Conservation (phyloP, 1,140 invertebrate species). For the Drosophila tani region DNA sequence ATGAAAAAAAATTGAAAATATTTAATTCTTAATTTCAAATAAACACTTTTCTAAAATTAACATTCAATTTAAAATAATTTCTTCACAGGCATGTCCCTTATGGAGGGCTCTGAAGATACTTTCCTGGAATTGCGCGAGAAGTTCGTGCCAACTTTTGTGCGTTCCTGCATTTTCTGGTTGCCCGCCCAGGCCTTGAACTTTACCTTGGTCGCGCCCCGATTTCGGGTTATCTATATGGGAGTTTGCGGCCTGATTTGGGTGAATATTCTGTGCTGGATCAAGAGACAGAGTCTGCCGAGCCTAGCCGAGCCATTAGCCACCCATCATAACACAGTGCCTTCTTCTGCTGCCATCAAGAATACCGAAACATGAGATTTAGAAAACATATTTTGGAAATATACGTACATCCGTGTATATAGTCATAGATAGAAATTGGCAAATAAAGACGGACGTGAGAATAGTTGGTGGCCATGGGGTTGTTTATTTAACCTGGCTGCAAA, state of each 20-base stretch:
- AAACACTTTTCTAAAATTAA: background rate
- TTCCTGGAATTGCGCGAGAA: slow-evolving; percentile 90
- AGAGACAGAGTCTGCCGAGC: slow-evolving; percentile 85
- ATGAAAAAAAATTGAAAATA: too few relatives aligned
- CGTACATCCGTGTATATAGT: slow-evolving; percentile 24
- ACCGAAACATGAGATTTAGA: slow-evolving; percentile 39
- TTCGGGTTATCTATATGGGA: slow-evolving; percentile 90
- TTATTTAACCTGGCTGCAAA: slow-evolving; percentile 69
- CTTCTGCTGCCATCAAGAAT: slow-evolving; percentile 11
- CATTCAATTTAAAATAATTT: slow-evolving; percentile 18
- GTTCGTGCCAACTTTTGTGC: slow-evolving; percentile 89
- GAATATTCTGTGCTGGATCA: slow-evolving; percentile 91
- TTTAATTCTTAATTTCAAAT: background rate
- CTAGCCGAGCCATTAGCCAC: background rate
- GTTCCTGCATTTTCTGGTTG: slow-evolving; percentile 92
- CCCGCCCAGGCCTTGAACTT: slow-evolving; percentile 92
- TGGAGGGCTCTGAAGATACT: slow-evolving; percentile 89
- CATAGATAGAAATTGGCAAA: slow-evolving; percentile 58
- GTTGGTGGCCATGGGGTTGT: slow-evolving; percentile 29
- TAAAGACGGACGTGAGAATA: slow-evolving; percentile 52
- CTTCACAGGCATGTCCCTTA: slow-evolving; percentile 88
- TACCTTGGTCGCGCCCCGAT: slow-evolving; percentile 88
- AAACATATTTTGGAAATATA: slow-evolving; percentile 6
- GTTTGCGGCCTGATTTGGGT: slow-evolving; percentile 91
- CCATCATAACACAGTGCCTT: slow-evolving; percentile 3